Evolutionary conservation across 2,797 vertebrate genomes (phyloP), one percentile per base, ranked within the genome.

Genomic region (Coregonus ussuriensis): DNA sequence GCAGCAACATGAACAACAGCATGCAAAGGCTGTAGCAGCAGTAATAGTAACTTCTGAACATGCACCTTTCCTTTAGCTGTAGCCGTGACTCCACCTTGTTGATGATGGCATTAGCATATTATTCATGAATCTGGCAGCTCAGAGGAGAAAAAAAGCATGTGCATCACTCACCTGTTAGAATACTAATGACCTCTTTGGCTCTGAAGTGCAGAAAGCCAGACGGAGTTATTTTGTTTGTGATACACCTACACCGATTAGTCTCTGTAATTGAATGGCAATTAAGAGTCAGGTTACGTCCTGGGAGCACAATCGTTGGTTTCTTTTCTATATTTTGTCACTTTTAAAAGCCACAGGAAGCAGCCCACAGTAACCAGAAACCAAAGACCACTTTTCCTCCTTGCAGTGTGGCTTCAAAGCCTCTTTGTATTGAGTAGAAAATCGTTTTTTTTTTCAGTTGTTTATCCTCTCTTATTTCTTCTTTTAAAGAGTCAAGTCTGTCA

Each of bases 191-290:
- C 76, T 82, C 75, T 79, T 77, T 77, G 75, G 74, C 62, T 70
- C 53, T 71, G 81, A 77, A 74, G 66, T 62, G 71, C 53, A 75
- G 77, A 79, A 74, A 81, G 62, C 63, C 66, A 68, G 77, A 29
- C 74, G 54, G 56, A 21, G 74, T 74, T 77, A 77, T 75, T 75
- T 73, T 83, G 54, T 76, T 83, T 82, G 76, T 74, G 78, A 79
- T 82, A 83, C 80, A 80, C 79, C 80, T 77, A 75, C 77, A 76
- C 83, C 88, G 90, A 90, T 93, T 91, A 93, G 88, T 89, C 85
- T 87, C 81, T 86, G 89, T 94, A 93, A 94, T 93, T 94, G 92
- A 94, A 93, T 88, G 91, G 84, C 93, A 91, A 93, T 95, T 94
- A 92, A 91, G 89, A 86, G 78, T 92, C 90, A 86, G 88, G 92